Percentiles rank a stretch among this genome's conserved stretches.
phyloP scores from a whole-genome alignment of 2,888 invertebrate genomes.

The Apocheima hispidaria region DNA sequence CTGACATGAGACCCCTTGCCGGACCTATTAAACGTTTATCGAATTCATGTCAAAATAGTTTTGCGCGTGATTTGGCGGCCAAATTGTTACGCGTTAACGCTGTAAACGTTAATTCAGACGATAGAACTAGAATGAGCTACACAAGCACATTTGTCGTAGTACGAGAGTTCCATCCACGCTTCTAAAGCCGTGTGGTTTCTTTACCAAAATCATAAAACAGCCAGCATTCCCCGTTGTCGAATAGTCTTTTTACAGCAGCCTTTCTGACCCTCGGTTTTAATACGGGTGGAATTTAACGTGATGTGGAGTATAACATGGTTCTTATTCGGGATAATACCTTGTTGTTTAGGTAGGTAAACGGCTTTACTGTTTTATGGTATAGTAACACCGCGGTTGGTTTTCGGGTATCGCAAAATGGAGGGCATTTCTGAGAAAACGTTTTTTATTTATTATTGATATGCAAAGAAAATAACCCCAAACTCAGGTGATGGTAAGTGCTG shows the following conservation, averaged over 20 bases:
- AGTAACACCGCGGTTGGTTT: too few relatives aligned
- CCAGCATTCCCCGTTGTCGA: slow-evolving; percentile 27
- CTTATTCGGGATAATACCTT: slow-evolving; percentile 32
- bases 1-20: too few relatives aligned
- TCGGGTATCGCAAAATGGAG: too few relatives aligned
- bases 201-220: slow-evolving; percentile 23
- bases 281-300: slow-evolving; percentile 30
- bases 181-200: slow-evolving; percentile 25
- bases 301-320: slow-evolving; percentile 29
- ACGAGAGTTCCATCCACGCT: not conserved
- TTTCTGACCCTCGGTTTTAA: slow-evolving; percentile 30
- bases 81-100: too few relatives aligned
- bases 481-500: too few relatives aligned
- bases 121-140: not conserved
- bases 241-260: slow-evolving; percentile 30
- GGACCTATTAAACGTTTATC: too few relatives aligned
- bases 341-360: slow-evolving; percentile 31
- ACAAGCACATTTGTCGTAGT: not conserved
- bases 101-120: too few relatives aligned
- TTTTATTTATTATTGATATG: too few relatives aligned
- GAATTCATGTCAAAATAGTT: too few relatives aligned
- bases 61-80: too few relatives aligned
- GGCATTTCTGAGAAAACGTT: too few relatives aligned
- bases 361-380: slow-evolving; percentile 10
- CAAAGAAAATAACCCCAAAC: too few relatives aligned